Percentiles rank a stretch among this genome's conserved stretches.
These are phyloP conservation scores for Myotis pilosus DNA, from an alignment of 2,797 vertebrate species.

Conservation along the genomic window DNA sequence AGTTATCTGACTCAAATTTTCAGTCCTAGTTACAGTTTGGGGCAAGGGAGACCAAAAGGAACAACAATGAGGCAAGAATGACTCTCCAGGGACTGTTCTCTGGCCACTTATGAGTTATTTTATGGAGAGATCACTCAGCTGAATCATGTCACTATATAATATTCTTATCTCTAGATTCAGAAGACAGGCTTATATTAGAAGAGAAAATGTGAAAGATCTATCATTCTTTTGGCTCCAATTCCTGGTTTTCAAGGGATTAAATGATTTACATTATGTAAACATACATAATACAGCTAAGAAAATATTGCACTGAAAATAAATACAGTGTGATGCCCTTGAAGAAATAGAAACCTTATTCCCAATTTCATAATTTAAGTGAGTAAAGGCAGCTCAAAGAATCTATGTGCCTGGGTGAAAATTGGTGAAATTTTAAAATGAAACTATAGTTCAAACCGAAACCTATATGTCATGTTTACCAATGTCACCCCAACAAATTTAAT, in stretches of 20 bases:
- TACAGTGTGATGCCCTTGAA: background rate
- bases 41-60: background rate
- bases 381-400: background rate
- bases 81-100: background rate
- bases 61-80: background rate
- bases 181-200: background rate
- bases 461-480: too few relatives aligned
- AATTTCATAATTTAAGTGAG: background rate
- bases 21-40: background rate
- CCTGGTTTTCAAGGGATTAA: background rate
- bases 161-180: background rate
- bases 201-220: background rate
- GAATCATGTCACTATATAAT: accelerated
- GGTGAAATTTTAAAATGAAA: background rate
- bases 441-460: background rate
- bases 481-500: too few relatives aligned
- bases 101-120: background rate
- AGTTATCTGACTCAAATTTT: background rate
- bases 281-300: background rate
- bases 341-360: background rate
- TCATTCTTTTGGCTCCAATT: background rate
- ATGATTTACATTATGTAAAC: background rate
- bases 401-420: background rate
- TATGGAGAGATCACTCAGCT: background rate
- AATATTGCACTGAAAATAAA: background rate